Base-by-base conservation (phyloP, 2,113 vertebrate species). In the Odontophorus gujanensis region DNA sequence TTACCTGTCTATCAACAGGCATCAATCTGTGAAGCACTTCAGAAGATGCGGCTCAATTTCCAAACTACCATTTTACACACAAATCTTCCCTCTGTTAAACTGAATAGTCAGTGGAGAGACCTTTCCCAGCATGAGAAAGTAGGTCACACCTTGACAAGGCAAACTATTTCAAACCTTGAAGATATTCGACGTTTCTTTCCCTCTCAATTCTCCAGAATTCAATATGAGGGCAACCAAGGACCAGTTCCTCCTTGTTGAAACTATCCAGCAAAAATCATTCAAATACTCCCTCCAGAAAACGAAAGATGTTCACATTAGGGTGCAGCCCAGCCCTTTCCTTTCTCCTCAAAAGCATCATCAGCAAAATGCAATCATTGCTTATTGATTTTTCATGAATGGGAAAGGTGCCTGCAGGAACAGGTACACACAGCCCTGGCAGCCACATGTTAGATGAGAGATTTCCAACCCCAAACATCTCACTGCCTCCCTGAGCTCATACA, bases 1-100 rank as follows among this genome's bases (percentile, higher is more conserved):
- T 67, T 67, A 19, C 34, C 65, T 48, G 30, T 11, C 43, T 89
- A 66, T n/a, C 50, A 81, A 55, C 43, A 48, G n/a, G 51, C 38
- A 66, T 18, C 0, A 0, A 65, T 0, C 0, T 42, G 57, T 42
- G 15, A 81, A 72, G 20, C 43, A 14, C 48, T 47, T 13, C 5
- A 4, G 32, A 65, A 65, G 38, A 65, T 14, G 12, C 12, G 59
- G 38, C 9, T 71, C 51, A 59, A 42, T 48, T 81, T 81, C 51
- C 81, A 76, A 76, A 57, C 43, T 36, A 63, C 34, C 15, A 11
- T 58, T 68, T 79, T 12, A 32, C 38, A 32, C 38, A 75, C 24
- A 71, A 75, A 36, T 47, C 57, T 16, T 75, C 18, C 40, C 24
- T 51, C 40, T 71, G 28, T 36, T 42, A 80, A 89, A 40, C 21